Evolutionary conservation across 2,113 vertebrate genomes (phyloP).

Genomic region (Chaetops frenatus): DNA sequence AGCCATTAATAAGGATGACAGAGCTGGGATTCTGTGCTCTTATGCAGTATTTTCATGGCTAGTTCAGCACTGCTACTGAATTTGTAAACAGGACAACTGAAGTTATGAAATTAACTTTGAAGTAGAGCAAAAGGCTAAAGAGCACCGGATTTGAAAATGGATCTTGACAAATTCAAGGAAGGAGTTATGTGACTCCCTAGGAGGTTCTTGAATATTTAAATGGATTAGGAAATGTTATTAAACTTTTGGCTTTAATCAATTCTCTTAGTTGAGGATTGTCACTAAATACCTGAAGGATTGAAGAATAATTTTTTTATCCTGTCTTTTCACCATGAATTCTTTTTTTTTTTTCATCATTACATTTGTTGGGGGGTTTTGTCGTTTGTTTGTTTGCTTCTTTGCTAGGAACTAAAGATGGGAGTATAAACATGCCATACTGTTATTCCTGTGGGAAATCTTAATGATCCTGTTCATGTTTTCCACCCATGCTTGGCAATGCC

Average conservation of each 20-base stretch:
- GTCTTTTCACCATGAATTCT: neutral
- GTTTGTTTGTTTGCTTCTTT: neutral
- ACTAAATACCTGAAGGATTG: neutral
- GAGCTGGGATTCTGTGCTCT: neutral
- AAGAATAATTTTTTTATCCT: neutral
- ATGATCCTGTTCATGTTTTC: neutral
- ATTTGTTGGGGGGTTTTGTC: neutral
- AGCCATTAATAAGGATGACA: neutral
- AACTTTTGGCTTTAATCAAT: neutral
- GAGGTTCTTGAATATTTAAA: neutral
- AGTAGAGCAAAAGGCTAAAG: neutral
- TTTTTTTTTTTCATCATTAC: neutral
- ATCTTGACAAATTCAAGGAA: neutral
- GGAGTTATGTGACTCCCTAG: neutral
- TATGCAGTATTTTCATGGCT: neutral
- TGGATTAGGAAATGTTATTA: neutral
- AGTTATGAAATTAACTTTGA: neutral
- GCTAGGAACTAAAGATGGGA: neutral
- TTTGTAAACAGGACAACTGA: neutral
- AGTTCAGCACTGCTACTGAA: neutral
- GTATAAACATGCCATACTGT: neutral
- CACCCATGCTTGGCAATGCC: neutral
- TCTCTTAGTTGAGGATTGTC: neutral
- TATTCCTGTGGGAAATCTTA: neutral
- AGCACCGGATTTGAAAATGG: neutral